phyloP scores from a whole-genome alignment of 2,888 invertebrate genomes.

The Lepetodrilus schrolli region DNA sequence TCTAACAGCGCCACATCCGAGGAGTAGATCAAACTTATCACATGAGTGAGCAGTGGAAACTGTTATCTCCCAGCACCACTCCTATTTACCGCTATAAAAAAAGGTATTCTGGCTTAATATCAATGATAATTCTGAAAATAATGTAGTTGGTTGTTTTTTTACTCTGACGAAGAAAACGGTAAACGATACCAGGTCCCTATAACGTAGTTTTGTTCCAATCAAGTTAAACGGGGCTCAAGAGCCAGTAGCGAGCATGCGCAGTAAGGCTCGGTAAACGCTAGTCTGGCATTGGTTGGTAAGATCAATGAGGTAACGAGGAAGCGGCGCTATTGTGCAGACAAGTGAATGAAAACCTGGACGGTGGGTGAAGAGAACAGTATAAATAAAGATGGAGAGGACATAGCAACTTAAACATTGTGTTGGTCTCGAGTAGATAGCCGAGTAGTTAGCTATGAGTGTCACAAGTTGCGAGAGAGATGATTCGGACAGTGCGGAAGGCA shows the following conservation, averaged over 20 bases:
- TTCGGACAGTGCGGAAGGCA: not conserved
- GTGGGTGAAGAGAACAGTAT: not conserved
- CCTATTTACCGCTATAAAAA: not conserved
- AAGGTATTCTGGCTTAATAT: not conserved
- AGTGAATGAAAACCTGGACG: not conserved
- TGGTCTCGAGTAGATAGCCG: too few relatives aligned
- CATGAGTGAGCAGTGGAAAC: not conserved
- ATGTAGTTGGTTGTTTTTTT: not conserved
- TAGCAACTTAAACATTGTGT: too few relatives aligned
- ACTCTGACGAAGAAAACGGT: not conserved
- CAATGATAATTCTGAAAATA: not conserved
- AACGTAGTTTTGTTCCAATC: not conserved
- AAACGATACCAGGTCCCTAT: not conserved
- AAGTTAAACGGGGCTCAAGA: not conserved
- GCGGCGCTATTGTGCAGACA: slow-evolving; percentile 3
- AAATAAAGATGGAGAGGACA: slow-evolving; percentile 15
- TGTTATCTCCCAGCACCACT: not conserved
- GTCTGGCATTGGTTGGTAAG: slow-evolving; percentile 7
- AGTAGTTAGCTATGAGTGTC: not conserved
- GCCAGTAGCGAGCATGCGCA: slow-evolving; percentile 19
- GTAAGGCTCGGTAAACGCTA: not conserved
- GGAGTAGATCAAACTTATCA: not conserved
- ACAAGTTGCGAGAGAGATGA: not conserved
- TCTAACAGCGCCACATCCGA: not conserved
- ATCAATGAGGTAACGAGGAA: not conserved